Conservation (phyloP, 2,797 vertebrate species). For the Diceros bicornis region DNA sequence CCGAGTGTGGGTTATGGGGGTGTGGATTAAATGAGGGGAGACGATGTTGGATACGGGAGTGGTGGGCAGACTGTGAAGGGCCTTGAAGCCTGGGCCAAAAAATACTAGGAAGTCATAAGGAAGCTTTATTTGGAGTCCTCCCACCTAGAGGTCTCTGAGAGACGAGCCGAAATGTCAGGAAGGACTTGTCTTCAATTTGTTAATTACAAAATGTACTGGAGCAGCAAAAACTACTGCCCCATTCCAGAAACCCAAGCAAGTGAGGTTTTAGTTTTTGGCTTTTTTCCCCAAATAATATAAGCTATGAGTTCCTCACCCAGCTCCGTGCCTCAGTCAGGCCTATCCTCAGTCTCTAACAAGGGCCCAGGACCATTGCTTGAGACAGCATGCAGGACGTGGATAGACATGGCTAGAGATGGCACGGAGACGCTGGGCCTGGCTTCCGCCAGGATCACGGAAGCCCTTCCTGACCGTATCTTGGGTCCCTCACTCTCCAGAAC, state of each 20-base stretch:
- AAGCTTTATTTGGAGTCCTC: conserved; percentile 25
- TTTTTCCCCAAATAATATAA: not conserved
- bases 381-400: not conserved
- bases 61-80: not conserved
- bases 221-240: not conserved
- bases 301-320: not conserved
- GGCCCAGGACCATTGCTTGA: not conserved
- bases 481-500: not conserved
- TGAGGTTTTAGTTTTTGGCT: not conserved
- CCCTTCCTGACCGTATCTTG: not conserved
- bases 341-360: not conserved
- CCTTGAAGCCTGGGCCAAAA: not conserved
- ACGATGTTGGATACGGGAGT: not conserved
- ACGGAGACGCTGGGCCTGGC: not conserved
- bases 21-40: too few relatives aligned
- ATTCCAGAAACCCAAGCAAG: not conserved
- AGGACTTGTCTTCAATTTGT: conserved; percentile 1
- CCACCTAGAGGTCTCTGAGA: not conserved
- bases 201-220: not conserved
- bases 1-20: accelerated
- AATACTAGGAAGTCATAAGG: not conserved
- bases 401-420: too few relatives aligned
- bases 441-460: not conserved
- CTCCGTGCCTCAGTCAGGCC: not conserved
- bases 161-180: not conserved